phyloP scores from a whole-genome alignment of 2,797 vertebrate species.

The Characodon lateralis region DNA sequence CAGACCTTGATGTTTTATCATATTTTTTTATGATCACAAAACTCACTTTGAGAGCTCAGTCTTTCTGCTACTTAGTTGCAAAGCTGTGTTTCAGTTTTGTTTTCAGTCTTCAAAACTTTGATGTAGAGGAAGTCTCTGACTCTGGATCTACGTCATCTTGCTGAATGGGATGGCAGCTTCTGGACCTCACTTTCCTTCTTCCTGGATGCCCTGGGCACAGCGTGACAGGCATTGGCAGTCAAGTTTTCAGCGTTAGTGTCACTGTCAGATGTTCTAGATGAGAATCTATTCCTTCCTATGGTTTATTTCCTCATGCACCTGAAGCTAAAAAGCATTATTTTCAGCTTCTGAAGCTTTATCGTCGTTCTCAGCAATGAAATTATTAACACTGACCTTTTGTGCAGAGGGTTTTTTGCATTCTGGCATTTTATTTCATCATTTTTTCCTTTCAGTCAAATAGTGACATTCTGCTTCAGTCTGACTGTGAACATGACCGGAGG shows the following conservation, averaged over 20 bases:
- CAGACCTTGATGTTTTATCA: neutral
- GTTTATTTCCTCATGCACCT: neutral
- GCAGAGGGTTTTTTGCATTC: neutral
- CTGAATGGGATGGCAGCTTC: neutral
- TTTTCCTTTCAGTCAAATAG: no score
- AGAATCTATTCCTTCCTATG: neutral
- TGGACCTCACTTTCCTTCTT: neutral
- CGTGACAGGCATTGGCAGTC: neutral
- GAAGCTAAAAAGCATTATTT: neutral
- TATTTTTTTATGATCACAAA: neutral
- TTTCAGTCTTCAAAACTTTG: neutral
- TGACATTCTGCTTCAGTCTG: no score
- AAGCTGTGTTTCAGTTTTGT: neutral
- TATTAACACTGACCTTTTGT: neutral
- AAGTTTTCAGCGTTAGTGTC: neutral
- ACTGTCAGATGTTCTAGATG: constrained; percentile 1
- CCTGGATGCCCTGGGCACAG: neutral
- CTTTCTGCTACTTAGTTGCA: neutral
- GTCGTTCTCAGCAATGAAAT: neutral
- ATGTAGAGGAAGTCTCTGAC: neutral
- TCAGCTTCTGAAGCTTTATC: neutral
- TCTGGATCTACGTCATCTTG: neutral
- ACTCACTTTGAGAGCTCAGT: neutral
- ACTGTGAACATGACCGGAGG: neutral
- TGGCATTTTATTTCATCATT: no score